phyloP scores from a whole-genome alignment of 2,113 vertebrate genomes.

The Atrichornis clamosus region DNA sequence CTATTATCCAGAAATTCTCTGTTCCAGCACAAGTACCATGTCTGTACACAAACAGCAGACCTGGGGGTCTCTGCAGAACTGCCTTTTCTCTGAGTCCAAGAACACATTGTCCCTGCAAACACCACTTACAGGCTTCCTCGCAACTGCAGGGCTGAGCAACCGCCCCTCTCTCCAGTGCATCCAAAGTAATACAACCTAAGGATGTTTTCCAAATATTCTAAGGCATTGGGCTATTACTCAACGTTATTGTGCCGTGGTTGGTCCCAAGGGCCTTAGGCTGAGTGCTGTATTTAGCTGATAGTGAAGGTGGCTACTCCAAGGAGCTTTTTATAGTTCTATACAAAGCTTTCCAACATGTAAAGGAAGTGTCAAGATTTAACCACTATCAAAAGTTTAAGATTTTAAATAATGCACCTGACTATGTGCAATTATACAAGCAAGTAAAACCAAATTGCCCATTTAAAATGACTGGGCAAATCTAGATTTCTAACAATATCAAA shows the following conservation, averaged over 20 bases:
- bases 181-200: not conserved
- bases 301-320: not conserved
- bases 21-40: not conserved
- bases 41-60: not conserved
- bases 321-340: not conserved
- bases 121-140: not conserved
- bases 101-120: not conserved
- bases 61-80: not conserved
- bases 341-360: not conserved
- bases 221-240: not conserved
- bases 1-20: not conserved
- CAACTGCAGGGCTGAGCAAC: not conserved
- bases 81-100: not conserved
- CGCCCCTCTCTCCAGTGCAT: not conserved
- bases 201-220: not conserved
- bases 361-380: not conserved
- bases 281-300: accelerated
- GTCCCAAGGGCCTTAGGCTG: not conserved
- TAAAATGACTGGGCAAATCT: not conserved
- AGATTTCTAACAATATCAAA: not conserved
- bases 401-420: not conserved
- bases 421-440: not conserved
- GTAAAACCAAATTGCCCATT: not conserved
- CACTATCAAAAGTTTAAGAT: not conserved
- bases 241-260: not conserved